These are phyloP conservation scores for Petrocephalus microphthalmus DNA, from an alignment of 2,113 vertebrate species.

Conservation along the genomic window DNA sequence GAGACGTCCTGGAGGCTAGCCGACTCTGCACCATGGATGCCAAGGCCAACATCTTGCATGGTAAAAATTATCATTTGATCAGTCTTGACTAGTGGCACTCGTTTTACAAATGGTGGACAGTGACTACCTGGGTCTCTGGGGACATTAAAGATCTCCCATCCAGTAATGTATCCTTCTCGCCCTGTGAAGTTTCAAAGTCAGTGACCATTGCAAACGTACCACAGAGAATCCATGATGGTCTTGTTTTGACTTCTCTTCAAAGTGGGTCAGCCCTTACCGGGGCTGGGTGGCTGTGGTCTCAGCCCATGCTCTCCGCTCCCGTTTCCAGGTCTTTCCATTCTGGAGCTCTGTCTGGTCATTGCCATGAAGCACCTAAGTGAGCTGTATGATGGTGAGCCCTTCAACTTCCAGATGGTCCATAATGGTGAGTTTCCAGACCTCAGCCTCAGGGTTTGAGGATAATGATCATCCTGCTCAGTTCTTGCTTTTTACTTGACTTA, in stretches of 20 bases:
- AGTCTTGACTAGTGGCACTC: neutral
- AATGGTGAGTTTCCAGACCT: constrained; percentile 68
- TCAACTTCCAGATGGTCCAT: constrained; percentile 98
- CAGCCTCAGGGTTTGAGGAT: neutral
- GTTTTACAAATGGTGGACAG: neutral
- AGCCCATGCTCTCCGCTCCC: neutral
- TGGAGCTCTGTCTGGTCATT: constrained; percentile 92
- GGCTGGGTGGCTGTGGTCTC: neutral
- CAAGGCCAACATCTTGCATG: constrained; percentile 82
- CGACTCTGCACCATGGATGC: constrained; percentile 66
- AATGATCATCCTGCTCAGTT: neutral
- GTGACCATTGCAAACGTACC: neutral
- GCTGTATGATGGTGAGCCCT: constrained; percentile 85
- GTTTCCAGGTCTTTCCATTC: constrained; percentile 76
- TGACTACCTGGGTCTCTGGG: neutral
- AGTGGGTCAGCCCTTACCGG: neutral
- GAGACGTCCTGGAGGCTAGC: constrained; percentile 75
- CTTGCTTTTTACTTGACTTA: neutral
- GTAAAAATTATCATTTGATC: constrained; percentile 51
- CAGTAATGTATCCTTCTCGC: neutral
- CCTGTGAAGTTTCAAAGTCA: neutral
- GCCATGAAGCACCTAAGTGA: constrained; percentile 96
- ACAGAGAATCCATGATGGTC: neutral
- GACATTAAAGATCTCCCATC: neutral
- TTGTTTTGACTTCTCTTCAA: neutral